Evolutionary conservation across 2,888 invertebrate genomes (phyloP).

Genomic region (Isotomurus palustris): DNA sequence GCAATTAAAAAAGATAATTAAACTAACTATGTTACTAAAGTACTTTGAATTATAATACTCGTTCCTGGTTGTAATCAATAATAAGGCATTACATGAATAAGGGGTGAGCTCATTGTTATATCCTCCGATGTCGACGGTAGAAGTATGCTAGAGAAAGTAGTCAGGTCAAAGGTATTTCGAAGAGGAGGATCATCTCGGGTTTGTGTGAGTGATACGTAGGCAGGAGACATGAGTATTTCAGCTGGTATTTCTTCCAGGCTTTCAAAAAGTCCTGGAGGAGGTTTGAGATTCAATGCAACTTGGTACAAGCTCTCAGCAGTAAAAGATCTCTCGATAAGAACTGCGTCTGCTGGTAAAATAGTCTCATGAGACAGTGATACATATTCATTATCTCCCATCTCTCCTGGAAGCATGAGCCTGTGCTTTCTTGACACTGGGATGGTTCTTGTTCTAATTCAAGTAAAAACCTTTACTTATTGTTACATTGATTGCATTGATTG

Average conservation of each 20-base stretch:
- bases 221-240: constrained; percentile 13
- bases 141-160: constrained; percentile 40
- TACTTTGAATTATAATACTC: not conserved
- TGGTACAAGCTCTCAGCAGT: constrained; percentile 34
- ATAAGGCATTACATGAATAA: constrained; percentile 26
- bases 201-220: constrained; percentile 5
- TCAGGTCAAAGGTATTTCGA: constrained; percentile 36
- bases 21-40: not conserved
- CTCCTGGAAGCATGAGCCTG: not conserved
- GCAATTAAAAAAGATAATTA: constrained; percentile 1
- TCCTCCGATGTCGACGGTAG: constrained; percentile 31
- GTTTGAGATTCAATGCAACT: constrained; percentile 33
- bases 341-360: constrained; percentile 24
- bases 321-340: constrained; percentile 34
- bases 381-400: constrained; percentile 12
- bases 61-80: not conserved
- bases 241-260: constrained; percentile 35
- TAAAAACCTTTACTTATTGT: no score
- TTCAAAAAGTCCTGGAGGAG: constrained; percentile 36
- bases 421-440: constrained; percentile 5
- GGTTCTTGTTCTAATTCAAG: not conserved
- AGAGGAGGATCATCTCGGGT: constrained; percentile 4
- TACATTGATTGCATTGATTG: no score
- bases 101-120: constrained; percentile 18
- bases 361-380: constrained; percentile 26